Evolutionary conservation across 2,113 vertebrate species (phyloP).

Genomic region (Cryptoleucopteryx plumbea): DNA sequence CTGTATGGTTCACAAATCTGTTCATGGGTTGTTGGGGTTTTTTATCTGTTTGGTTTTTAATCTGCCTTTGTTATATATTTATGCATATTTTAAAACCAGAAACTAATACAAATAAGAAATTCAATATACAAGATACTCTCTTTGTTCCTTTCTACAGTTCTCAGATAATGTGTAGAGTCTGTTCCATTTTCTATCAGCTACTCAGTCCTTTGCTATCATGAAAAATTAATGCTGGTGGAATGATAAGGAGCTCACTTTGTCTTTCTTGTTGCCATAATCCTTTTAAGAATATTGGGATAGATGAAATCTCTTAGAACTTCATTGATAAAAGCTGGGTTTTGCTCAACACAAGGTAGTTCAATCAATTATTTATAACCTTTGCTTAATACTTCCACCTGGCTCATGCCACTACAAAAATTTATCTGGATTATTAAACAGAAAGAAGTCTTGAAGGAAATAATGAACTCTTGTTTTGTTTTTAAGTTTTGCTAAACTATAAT

Average conservation of each 20-base stretch:
- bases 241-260: constrained; percentile 25
- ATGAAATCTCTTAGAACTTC: constrained; percentile 16
- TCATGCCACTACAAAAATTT: neutral
- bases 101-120: constrained; percentile 28
- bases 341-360: neutral
- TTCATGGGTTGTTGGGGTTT: neutral
- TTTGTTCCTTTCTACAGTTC: neutral
- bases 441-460: neutral
- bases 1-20: neutral
- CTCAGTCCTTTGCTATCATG: neutral
- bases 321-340: neutral
- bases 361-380: constrained; percentile 38
- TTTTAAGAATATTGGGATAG: constrained; percentile 19
- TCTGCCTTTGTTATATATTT: neutral
- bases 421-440: neutral
- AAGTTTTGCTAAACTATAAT: neutral
- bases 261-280: constrained; percentile 1
- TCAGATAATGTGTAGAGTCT: neutral
- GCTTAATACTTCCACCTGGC: neutral
- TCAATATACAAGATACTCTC: neutral
- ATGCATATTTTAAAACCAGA: constrained; percentile 4
- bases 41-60: neutral
- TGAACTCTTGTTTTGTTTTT: neutral
- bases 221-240: constrained; percentile 37
- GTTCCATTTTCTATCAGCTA: constrained; percentile 22